Conservation (phyloP, 2,113 vertebrate genomes). For the Sarotherodon lohbergeri region DNA sequence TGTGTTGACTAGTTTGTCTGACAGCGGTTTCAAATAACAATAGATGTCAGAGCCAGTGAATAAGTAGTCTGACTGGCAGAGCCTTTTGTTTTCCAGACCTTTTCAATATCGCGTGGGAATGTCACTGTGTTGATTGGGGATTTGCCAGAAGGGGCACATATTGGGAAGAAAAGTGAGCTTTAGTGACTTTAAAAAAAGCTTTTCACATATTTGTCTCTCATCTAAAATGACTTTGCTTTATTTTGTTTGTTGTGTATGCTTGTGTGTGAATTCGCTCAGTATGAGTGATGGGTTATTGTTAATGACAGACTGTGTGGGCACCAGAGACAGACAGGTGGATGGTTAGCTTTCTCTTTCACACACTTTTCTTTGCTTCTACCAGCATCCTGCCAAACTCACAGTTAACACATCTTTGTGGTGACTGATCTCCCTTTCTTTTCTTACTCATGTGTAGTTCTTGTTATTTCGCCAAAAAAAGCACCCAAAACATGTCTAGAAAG, state of each 20-base stretch:
- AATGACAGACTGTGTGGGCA: background rate
- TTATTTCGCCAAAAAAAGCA: background rate
- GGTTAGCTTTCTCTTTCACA: background rate
- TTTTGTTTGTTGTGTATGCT: background rate
- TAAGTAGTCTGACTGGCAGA: constrained; percentile 48
- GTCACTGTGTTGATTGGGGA: constrained; percentile 53
- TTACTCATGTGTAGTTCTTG: background rate
- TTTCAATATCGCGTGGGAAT: constrained; percentile 53
- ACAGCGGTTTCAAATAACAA: constrained; percentile 64
- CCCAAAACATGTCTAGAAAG: background rate
- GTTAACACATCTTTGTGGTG: constrained; percentile 2
- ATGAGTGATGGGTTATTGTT: constrained; percentile 8
- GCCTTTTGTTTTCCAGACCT: constrained; percentile 57
- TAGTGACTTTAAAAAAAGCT: constrained; percentile 15
- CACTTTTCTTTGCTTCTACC: background rate
- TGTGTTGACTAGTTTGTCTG: constrained; percentile 50
- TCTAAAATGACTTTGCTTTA: constrained; percentile 9
- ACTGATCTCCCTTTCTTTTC: background rate
- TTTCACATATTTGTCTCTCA: background rate
- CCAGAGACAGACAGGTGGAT: constrained; percentile 31
- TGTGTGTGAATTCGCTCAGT: background rate
- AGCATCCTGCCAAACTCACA: background rate
- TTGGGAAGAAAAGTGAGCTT: constrained; percentile 22
- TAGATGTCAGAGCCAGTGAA: constrained; percentile 58
- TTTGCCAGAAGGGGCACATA: constrained; percentile 38